These are phyloP conservation scores for Ellobius talpinus DNA, from an alignment of 2,113 vertebrate genomes.

Conservation along the genomic window DNA sequence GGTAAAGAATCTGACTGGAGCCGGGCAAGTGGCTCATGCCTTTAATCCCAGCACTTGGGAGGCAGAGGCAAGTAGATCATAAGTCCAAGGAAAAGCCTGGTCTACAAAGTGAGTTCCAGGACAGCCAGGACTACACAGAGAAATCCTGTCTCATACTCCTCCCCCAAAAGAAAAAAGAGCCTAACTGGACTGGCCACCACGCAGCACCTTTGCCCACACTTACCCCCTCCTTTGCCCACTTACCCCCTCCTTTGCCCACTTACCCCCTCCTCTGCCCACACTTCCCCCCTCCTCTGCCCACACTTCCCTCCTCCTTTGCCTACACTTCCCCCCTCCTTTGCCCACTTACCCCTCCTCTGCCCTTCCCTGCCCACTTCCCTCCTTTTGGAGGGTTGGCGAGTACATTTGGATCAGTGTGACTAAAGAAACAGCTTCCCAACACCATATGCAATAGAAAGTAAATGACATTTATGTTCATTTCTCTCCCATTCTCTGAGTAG, in stretches of 20 bases:
- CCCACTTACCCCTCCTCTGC: too few relatives aligned
- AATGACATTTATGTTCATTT: rapidly evolving
- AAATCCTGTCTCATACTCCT: background rate
- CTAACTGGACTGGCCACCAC: background rate
- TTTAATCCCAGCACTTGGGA: background rate
- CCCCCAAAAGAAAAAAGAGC: background rate
- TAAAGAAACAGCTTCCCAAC: background rate
- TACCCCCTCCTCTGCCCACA: too few relatives aligned
- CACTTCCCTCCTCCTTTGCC: too few relatives aligned
- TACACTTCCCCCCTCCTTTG: too few relatives aligned
- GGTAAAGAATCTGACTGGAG: background rate
- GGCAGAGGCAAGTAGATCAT: background rate
- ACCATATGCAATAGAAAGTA: background rate
- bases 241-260: too few relatives aligned
- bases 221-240: too few relatives aligned
- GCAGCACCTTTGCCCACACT: too few relatives aligned
- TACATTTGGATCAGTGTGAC: background rate
- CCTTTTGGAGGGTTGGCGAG: background rate
- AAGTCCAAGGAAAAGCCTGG: background rate
- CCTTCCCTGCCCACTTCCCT: background rate
- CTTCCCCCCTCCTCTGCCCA: too few relatives aligned
- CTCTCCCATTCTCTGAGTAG: background rate
- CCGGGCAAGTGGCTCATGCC: background rate
- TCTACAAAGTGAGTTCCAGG: background rate
- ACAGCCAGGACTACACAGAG: background rate